These are phyloP conservation scores for Malacoraja senta DNA, from an alignment of 2,797 vertebrate genomes.

Conservation along the genomic window DNA sequence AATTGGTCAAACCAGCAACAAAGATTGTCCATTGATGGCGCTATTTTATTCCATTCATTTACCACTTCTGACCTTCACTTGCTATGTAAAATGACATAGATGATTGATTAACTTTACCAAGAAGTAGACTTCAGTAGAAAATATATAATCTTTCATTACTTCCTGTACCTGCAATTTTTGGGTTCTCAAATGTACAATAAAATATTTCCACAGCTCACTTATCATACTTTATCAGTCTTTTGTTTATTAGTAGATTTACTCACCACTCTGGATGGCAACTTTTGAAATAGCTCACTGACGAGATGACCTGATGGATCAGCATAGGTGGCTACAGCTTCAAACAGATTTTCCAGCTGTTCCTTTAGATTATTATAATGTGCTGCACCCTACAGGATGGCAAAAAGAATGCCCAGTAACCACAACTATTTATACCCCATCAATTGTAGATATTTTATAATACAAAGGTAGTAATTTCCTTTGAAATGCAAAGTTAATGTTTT, in stretches of 20 bases:
- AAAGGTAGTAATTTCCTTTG: not conserved
- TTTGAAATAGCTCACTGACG: slow-evolving; percentile 95
- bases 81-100: not conserved
- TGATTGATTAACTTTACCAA: not conserved
- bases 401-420: not conserved
- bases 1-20: not conserved
- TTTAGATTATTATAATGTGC: slow-evolving; percentile 60
- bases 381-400: not conserved
- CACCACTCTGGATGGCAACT: slow-evolving; percentile 96
- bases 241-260: slow-evolving; percentile 19
- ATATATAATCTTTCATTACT: not conserved
- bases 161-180: not conserved
- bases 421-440: not conserved
- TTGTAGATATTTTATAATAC: not conserved
- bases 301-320: slow-evolving; percentile 81
- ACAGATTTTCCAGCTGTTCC: slow-evolving; percentile 86
- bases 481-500: not conserved
- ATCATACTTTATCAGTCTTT: not conserved
- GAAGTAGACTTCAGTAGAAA: not conserved
- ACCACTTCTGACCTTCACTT: not conserved
- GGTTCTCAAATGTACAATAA: not conserved
- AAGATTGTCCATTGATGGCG: not conserved
- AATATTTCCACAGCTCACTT: not conserved
- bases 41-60: too few species aligned
- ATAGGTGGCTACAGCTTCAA: slow-evolving; percentile 80